Evolutionary conservation across 2,797 vertebrate species (phyloP), one percentile per base, ranked within the genome.

Genomic region (Neosilurus hyrtlii): DNA sequence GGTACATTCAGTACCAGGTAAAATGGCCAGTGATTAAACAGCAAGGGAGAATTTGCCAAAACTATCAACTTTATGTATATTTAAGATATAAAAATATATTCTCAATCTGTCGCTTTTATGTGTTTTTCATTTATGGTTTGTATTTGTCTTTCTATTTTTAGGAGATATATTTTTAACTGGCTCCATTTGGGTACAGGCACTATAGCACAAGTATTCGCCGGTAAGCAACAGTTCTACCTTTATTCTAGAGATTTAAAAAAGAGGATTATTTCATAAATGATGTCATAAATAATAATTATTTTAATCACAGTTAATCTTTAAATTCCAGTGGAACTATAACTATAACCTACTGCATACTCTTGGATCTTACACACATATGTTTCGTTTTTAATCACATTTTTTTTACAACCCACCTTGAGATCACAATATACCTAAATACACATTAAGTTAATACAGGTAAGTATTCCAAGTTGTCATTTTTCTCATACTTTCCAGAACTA

Each of bases 111-210:
- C 20, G 16, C 26, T 62, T 52, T 63, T 66, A 5, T 52, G n/a
- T 61, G 0, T 85, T 70, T 11, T 62, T 49, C 24, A 30, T 72
- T 80, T 59, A 62, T 51, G 15, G 3, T 63, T 59, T 49, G 12
- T 79, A 51, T 76, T 79, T 83, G 12, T 57, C 43, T 57, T 56
- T 74, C 51, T 70, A 1, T 49, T 85, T 72, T 63, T 86, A 97
- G 96, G 88, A 94, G 96, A 85, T 90, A 91, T 1, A 84, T 95
- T 49, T 97, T 97, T 90, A 96, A 93, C 87, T 96, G 96, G 95
- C 87, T 93, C 81, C 96, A 97, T 70, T 95, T 95, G 92, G 91
- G 92, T 84, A 88, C 89, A 67, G 96, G 96, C 24, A 95, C 94
- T 56, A 86, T 88, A 84, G 92, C 91, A 83, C 95, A 96, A 89